Base-by-base conservation (phyloP, 2,113 vertebrate genomes). In the Lycocorax pyrrhopterus region DNA sequence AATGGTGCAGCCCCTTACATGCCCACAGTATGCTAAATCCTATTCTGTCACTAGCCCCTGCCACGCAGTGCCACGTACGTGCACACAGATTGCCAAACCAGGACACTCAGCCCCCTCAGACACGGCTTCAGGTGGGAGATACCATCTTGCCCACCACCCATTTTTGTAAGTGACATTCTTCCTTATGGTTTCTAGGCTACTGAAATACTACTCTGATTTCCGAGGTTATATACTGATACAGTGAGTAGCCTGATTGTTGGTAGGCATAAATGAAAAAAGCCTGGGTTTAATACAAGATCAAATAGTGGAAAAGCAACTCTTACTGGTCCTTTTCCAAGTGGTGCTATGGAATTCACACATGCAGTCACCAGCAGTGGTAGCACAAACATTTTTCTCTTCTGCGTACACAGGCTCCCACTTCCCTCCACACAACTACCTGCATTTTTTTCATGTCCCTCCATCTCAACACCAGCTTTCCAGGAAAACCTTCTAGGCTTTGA, bases 61-160 rank as follows among this genome's bases (percentile, higher is more conserved):
- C 6, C 62, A 10, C 7, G 14, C 35, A 51, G 17, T 25, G 33
- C 58, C 46, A 47, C 0, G 0, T 30, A 12, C 0, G 0, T 68
- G 32, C 33, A 62, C 41, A 35, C 7, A 32, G 21, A 25, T 16
- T 76, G 32, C 7, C 53, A 59, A 76, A 19, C 11, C 46, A 51
- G 33, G 7, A 35, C 51, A 44, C 3, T 55, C 81, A 56, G 0
- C 13, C 9, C 67, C 16, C 49, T 76, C 66, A 69, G 37, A 23
- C 26, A 22, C 30, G 7, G 16, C 23, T 43, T 81, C 15, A 43
- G 33, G 51, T 46, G 19, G 21, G 39, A 84, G 35, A 20, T 44
- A 39, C 13, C 26, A 7, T 55, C 43, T 63, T 26, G 52, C 2
- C 22, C 22, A 82, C 39, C 37, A 26, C 4, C 7, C 12, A 16